phyloP scores from a whole-genome alignment of 1,140 invertebrate species.

The Drosophila subobscura region DNA sequence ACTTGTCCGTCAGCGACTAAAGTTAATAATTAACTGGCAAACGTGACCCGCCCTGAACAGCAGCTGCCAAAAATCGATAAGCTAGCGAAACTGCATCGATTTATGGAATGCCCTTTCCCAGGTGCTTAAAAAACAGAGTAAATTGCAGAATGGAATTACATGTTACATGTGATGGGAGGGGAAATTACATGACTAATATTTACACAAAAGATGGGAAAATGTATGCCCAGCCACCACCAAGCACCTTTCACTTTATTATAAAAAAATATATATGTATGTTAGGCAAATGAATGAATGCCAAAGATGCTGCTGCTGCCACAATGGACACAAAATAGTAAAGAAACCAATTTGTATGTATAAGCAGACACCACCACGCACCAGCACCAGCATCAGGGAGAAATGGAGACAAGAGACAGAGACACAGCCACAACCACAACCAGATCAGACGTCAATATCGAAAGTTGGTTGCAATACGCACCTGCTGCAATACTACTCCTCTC shows the following conservation, averaged over 20 bases:
- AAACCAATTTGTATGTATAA: conserved; percentile 16
- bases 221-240: conserved; percentile 44
- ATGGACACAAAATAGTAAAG: conserved; percentile 11
- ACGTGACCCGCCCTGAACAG: not conserved
- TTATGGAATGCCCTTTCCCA: not conserved
- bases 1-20: conserved; percentile 30
- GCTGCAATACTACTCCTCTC: conserved; percentile 5
- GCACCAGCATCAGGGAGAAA: conserved; percentile 16
- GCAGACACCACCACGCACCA: conserved; percentile 30
- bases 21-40: conserved; percentile 19
- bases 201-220: conserved; percentile 57
- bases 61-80: conserved; percentile 42
- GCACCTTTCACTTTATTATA: conserved; percentile 74
- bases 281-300: conserved; percentile 57
- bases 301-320: conserved; percentile 39
- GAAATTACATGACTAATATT: no score
- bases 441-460: conserved; percentile 33
- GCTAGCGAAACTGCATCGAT: conserved; percentile 4
- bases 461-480: conserved; percentile 44
- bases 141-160: not conserved
- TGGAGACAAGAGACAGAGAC: conserved; percentile 9
- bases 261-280: conserved; percentile 29
- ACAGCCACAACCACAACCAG: conserved; percentile 9
- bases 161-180: no score
- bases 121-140: not conserved